Percentiles rank a stretch among this genome's conserved stretches.
Conservation (phyloP, 2,113 vertebrate species). For the Heterochromis multidens region DNA sequence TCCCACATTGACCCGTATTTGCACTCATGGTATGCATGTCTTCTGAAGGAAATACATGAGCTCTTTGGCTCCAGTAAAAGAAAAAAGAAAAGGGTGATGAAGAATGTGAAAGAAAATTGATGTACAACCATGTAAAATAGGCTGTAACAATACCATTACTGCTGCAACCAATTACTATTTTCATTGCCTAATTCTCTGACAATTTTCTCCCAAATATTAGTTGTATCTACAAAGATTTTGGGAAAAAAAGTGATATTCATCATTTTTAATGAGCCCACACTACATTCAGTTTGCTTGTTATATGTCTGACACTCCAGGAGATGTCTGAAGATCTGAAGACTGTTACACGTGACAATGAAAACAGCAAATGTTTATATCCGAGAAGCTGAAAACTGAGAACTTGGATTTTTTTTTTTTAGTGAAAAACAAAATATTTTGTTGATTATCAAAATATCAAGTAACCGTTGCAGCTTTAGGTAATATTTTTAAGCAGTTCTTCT, state of each 20-base stretch:
- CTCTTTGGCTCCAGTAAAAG: neutral
- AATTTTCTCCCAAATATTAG: neutral
- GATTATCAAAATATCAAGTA: neutral
- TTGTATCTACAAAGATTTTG: neutral
- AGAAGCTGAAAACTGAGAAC: too few species aligned
- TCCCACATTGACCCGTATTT: neutral
- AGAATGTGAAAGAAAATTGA: neutral
- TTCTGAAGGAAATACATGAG: neutral
- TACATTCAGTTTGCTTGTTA: neutral
- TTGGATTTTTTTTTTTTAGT: too few species aligned
- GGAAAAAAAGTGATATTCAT: neutral
- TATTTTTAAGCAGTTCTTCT: neutral
- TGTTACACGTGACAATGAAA: neutral
- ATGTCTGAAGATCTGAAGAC: neutral
- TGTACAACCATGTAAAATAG: neutral
- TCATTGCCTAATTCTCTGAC: neutral
- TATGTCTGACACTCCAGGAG: neutral
- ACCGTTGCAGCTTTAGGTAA: neutral
- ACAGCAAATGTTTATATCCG: neutral
- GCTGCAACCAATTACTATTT: neutral
- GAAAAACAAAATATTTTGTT: neutral
- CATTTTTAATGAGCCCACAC: neutral
- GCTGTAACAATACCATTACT: neutral
- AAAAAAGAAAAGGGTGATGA: neutral
- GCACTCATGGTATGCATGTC: neutral